Base-by-base conservation (phyloP, 2,888 invertebrate genomes). In the Catocala sponsa region DNA sequence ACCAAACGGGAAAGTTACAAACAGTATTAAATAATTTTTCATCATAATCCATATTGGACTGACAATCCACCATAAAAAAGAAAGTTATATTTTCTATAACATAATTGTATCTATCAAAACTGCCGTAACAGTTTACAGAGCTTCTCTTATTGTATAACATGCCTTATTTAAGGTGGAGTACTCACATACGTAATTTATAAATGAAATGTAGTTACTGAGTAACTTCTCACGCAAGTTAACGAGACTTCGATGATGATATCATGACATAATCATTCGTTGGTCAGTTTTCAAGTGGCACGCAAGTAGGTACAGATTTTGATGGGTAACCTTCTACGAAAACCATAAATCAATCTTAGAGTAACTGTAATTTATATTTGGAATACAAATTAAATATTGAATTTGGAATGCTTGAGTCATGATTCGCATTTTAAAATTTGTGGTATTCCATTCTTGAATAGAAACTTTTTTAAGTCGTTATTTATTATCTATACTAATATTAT, bases 191-290 rank as follows among this genome's bases (percentile, higher is more conserved):
- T 55, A 50, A 59, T 63, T 50, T 50, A 46, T n/a, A 55, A 35
- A 58, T 48, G 42, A 48, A 64, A 56, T 56, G 50, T 50, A 42
- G 59, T 56, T 59, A 7, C 42, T 33, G 32, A 44, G 55, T 55
- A 44, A 57, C 35, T 63, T 50, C 56, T 58, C 46, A 58, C 47
- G 55, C 25, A 60, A 38, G 51, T 69, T 63, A 65, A 65, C 46
- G 59, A 59, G 41, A 0, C 5, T 42, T 11, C 35, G 9, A 38
- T 41, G 68, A 71, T 71, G 63, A 71, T 63, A 62, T 75, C 64
- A 68, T 71, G 65, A 56, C 59, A 62, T 61, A 78, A 68, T 52
- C 57, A 63, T 64, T 56, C 9, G 5, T 50, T 9, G 25, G 47
- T 49, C 42, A 43, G n/a, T 38, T 0, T 13, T n/a, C 44, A 33